These are phyloP conservation scores for Alosa alosa DNA, from an alignment of 2,113 vertebrate genomes.

Conservation along the genomic window DNA sequence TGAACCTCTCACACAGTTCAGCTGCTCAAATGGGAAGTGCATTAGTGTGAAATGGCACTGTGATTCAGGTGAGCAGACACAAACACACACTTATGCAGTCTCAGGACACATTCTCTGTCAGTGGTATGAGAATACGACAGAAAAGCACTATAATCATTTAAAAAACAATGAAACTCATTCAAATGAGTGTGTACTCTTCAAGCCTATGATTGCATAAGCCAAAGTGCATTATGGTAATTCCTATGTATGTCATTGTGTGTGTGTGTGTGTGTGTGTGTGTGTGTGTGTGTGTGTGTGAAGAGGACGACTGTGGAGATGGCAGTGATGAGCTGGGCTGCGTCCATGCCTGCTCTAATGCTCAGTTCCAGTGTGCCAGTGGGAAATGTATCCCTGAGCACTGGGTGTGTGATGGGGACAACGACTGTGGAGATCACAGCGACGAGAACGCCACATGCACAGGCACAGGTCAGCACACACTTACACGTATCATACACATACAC, in stretches of 20 bases:
- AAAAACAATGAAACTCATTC: neutral
- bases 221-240: neutral
- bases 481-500: conserved; percentile 12
- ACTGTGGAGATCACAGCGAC: conserved; percentile 85
- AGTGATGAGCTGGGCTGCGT: conserved; percentile 80
- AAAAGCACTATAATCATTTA: neutral
- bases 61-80: conserved; percentile 77
- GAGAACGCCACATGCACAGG: conserved; percentile 77
- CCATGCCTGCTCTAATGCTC: conserved; percentile 72
- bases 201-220: neutral
- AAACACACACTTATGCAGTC: neutral
- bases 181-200: no score
- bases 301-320: conserved; percentile 82
- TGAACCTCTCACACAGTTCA: conserved; percentile 78
- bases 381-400: conserved; percentile 81
- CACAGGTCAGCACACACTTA: conserved; percentile 66
- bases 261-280: neutral
- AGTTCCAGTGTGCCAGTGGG: conserved; percentile 79
- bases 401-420: conserved; percentile 84
- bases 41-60: conserved; percentile 86
- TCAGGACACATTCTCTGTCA: neutral
- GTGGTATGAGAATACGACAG: neutral
- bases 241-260: neutral
- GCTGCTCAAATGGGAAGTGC: conserved; percentile 82
- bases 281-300: conserved; percentile 51